phyloP scores from a whole-genome alignment of 2,113 vertebrate species.

The Hyla sarda region DNA sequence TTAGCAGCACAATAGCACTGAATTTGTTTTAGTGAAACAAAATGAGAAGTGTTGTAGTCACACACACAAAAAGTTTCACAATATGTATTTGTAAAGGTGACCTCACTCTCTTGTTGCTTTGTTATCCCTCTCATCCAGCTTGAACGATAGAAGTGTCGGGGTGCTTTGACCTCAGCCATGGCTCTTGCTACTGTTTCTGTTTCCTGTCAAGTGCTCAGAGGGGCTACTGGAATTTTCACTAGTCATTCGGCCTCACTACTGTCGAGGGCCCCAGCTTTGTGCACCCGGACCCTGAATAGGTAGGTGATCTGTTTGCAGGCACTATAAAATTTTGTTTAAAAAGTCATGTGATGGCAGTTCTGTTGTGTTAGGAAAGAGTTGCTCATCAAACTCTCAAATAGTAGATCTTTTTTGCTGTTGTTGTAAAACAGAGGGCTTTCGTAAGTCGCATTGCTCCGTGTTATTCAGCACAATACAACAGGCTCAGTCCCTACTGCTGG shows the following conservation, averaged over 20 bases:
- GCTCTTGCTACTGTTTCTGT: conserved; percentile 50
- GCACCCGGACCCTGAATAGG: conserved; percentile 69
- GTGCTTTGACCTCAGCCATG: conserved; percentile 31
- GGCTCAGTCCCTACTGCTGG: conserved; percentile 34
- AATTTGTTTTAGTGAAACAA: neutral
- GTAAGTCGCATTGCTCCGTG: conserved; percentile 19
- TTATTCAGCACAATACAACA: conserved; percentile 1
- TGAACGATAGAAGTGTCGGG: conserved; percentile 59
- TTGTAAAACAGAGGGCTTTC: conserved; percentile 33
- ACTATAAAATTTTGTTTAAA: neutral
- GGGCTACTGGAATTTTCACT: conserved; percentile 67
- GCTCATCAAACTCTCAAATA: conserved; percentile 52
- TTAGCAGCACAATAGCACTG: neutral
- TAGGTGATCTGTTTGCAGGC: conserved; percentile 63
- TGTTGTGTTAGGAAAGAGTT: conserved; percentile 57
- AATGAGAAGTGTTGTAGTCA: neutral
- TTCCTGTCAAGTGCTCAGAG: conserved; percentile 68
- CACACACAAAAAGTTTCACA: no score
- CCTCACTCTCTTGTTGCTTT: neutral
- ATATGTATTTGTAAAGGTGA: neutral
- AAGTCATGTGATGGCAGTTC: conserved; percentile 37
- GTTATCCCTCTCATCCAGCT: neutral
- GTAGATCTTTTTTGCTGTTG: conserved; percentile 52
- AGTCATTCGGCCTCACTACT: conserved; percentile 36
- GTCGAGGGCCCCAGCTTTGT: conserved; percentile 61